Base-by-base conservation (phyloP, 2,113 vertebrate genomes). In the Sclerurus mexicanus region DNA sequence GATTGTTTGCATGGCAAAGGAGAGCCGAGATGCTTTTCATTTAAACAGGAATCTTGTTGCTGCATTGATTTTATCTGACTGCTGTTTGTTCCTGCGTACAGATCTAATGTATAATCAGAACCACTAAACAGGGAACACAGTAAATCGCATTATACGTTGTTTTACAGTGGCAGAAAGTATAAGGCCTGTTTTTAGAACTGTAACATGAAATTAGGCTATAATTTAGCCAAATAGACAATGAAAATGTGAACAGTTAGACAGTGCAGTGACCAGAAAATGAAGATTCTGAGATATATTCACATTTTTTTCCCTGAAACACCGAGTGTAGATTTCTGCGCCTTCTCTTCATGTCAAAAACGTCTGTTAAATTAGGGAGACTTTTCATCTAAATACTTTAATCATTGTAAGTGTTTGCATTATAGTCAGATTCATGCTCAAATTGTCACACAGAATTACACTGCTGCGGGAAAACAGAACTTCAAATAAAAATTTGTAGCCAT, bases 21-120 rank as follows among this genome's bases (percentile, higher is more conserved):
- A 94, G 89, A 71, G 90, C 80, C 75, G 86, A 96, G 97, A 96
- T 97, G 88, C 97, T 97, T 96, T 95, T 90, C 90, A 69, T 98
- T 98, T 97, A 63, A 97, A 95, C 97, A 79, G 72, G 95, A 96
- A 76, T 95, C 94, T 96, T 97, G 96, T 96, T 92, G 92, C 84
- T 66, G 42, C 96, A 97, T 98, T 97, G 98, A 97, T 98, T 97
- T 96, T 97, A 95, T 97, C 95, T 95, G 96, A 84, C 96, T 96
- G 83, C 92, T 95, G 13, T 96, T 96, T 97, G 97, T 97, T 97
- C 96, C 85, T 87, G 91, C 74, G 87, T 91, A 88, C 92, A 91
- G 96, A 96, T 97, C 93, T 96, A 90, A 97, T 81, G 89, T 95
- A 72, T 85, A 95, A 98, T 97, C 91, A 89, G 96, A 97, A 91